Percentiles rank a stretch among this genome's conserved stretches.
phyloP scores from a whole-genome alignment of 2,113 vertebrate species.

The Tiliqua scincoides region DNA sequence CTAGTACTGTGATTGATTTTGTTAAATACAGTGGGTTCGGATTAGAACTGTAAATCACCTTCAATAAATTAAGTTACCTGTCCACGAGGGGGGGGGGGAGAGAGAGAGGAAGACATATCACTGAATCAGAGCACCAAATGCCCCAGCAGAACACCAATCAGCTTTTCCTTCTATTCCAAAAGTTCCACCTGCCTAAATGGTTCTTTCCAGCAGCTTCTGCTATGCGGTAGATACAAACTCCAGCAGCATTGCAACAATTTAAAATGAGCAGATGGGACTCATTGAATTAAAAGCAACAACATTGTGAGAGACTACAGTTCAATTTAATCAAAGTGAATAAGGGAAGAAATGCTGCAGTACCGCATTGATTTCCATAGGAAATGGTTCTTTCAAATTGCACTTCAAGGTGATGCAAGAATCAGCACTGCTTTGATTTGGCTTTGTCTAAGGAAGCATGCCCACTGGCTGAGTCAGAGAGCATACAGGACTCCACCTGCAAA shows the following conservation, averaged over 20 bases:
- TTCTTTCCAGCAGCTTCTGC: conserved; percentile 13
- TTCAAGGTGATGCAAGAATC: conserved; percentile 4
- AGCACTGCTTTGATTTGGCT: neutral
- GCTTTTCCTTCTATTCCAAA: conserved; percentile 15
- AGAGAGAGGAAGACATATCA: conserved; percentile 13
- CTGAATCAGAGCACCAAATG: conserved; percentile 9
- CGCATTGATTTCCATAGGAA: conserved; percentile 5
- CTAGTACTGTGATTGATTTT: neutral
- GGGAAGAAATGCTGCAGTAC: conserved; percentile 1
- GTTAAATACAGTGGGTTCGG: neutral
- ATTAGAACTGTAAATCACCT: conserved; percentile 28
- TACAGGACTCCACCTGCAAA: too few relatives aligned
- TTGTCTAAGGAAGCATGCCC: conserved; percentile 6
- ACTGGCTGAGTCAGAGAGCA: neutral
- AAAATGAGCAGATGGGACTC: conserved; percentile 14
- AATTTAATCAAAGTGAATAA: conserved; percentile 26
- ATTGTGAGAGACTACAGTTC: neutral
- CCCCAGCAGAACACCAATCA: neutral
- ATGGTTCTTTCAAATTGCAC: conserved; percentile 2
- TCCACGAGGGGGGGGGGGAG: too few relatives aligned
- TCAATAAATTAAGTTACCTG: conserved; percentile 21
- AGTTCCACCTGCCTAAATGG: neutral
- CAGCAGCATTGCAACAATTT: neutral
- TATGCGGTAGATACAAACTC: conserved; percentile 15
- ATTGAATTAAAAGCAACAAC: neutral